These are phyloP conservation scores for Gasteruption jaculator DNA, from an alignment of 2,888 invertebrate species.

Conservation along the genomic window DNA sequence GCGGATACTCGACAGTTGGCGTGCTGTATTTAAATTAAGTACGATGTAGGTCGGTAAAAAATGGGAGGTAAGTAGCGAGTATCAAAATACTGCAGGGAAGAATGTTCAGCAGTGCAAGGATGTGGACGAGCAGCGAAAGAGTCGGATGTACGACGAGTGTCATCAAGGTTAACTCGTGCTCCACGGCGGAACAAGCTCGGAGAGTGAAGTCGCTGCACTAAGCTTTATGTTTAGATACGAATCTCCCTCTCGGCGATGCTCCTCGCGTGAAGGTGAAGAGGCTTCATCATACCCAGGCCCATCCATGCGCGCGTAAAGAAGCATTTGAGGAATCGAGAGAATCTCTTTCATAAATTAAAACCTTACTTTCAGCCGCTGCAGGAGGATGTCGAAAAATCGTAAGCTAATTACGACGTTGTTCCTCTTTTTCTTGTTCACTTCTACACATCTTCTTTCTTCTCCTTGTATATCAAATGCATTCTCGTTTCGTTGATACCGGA, in stretches of 20 bases:
- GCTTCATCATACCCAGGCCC: no score
- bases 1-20: no score
- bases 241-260: no score
- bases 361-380: background rate
- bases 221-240: no score
- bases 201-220: constrained; percentile 39
- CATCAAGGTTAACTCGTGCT: constrained; percentile 40
- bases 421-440: constrained; percentile 15
- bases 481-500: constrained; percentile 23
- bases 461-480: no score
- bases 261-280: no score
- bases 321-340: no score
- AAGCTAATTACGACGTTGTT: constrained; percentile 22
- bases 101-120: constrained; percentile 31
- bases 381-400: constrained; percentile 17
- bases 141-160: constrained; percentile 41
- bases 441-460: constrained; percentile 22
- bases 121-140: constrained; percentile 35
- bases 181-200: constrained; percentile 28
- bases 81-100: no score
- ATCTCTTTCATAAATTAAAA: no score
- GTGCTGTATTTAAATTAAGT: no score
- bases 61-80: no score
- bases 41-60: no score
- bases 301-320: background rate